phyloP scores from a whole-genome alignment of 2,113 vertebrate species.

The Lepus americanus region DNA sequence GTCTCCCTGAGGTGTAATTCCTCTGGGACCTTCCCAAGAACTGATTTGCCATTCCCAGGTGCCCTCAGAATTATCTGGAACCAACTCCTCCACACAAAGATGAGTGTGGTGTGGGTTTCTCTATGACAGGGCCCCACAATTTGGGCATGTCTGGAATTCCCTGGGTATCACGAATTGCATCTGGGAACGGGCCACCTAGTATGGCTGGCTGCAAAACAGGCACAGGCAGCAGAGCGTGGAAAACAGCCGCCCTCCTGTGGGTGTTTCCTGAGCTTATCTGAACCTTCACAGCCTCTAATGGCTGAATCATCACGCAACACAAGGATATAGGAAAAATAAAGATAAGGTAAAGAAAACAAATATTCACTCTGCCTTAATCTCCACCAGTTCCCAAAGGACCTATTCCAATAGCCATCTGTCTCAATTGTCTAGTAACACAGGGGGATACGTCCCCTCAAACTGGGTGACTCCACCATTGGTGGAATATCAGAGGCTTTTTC shows the following conservation, averaged over 20 bases:
- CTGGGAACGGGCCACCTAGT: neutral
- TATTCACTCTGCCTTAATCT: slow-evolving; percentile 33
- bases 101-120: slow-evolving; percentile 53
- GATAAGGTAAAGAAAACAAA: slow-evolving; percentile 81
- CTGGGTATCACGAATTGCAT: neutral
- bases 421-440: slow-evolving; percentile 57
- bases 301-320: slow-evolving; percentile 74
- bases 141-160: slow-evolving; percentile 61
- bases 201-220: slow-evolving; percentile 29
- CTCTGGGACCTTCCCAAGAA: neutral
- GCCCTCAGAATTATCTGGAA: slow-evolving; percentile 34
- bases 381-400: slow-evolving; percentile 42
- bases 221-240: slow-evolving; percentile 46
- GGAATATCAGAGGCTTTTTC: slow-evolving; percentile 50
- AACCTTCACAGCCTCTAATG: slow-evolving; percentile 61
- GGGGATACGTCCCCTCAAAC: slow-evolving; percentile 1
- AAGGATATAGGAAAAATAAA: slow-evolving; percentile 79
- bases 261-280: slow-evolving; percentile 76
- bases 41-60: neutral
- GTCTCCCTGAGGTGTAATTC: neutral
- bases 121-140: slow-evolving; percentile 29
- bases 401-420: slow-evolving; percentile 53
- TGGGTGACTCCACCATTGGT: slow-evolving; percentile 47
- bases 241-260: slow-evolving; percentile 64
- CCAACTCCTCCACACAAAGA: slow-evolving; percentile 40